Base-by-base conservation (phyloP, 1,140 invertebrate genomes). In the Melitaea cinxia region DNA sequence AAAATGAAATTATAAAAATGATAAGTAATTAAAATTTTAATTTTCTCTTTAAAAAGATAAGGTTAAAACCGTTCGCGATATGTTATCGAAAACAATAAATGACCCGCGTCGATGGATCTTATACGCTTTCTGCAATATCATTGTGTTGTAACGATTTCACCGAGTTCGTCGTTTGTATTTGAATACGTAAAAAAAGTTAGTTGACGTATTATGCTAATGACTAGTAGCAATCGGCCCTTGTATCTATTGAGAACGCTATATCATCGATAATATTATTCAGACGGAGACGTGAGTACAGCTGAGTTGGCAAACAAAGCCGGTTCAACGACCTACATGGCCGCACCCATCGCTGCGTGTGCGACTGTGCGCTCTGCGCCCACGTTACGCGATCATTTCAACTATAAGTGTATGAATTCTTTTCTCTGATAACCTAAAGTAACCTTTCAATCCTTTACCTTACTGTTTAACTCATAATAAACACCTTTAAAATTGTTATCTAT, bases 291-390 rank as follows among this genome's bases (percentile, higher is more conserved):
- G 78, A 77, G 65, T 78, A 72, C 77, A 81, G 83, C 85, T 89
- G 85, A 89, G 88, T 87, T 90, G 88, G 88, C 88, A 89, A 90
- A 90, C 86, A 90, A 88, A 87, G 86, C 81, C 75, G 83, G 88
- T 82, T 89, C 81, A 87, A 80, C 80, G 85, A 89, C 86, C 88
- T 70, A 72, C 73, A 73, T 71, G 75, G 83, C 79, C 88, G 83
- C 87, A 78, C 87, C 82, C 84, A 79, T 68, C 62, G 71, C 77
- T 80, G 87, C 83, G 78, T 77, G 77, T 57, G 72, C 72, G 72
- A 68, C 61, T 76, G 77, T 50, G 69, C 72, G 72, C 65, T 52
- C 15, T 75, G 78, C 83, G 80, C 81, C 85, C 77, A 87, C 80
- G 76, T 84, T 85, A 85, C 76, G 77, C 75, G 80, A 79, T 55